Percentiles rank a stretch among this genome's conserved stretches.
Evolutionary conservation across 2,113 vertebrate genomes (phyloP).

Genomic region (Rhizomys pruinosus): DNA sequence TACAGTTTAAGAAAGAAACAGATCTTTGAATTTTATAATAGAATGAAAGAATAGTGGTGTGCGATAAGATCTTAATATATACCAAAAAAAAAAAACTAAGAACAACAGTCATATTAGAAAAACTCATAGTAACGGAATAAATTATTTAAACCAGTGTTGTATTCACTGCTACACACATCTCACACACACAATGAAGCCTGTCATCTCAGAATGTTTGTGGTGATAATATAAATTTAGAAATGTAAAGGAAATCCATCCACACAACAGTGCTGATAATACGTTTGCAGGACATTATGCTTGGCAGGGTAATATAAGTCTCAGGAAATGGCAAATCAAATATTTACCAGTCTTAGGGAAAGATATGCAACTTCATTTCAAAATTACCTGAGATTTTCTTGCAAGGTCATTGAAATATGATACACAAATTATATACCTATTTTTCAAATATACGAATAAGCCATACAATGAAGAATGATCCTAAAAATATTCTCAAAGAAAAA

Average conservation of each 20-base stretch:
- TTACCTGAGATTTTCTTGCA: neutral
- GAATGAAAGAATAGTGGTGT: neutral
- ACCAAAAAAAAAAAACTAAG: slow-evolving; percentile 13
- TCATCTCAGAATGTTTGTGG: neutral
- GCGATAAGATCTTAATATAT: neutral
- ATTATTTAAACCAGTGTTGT: neutral
- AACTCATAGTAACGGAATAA: neutral
- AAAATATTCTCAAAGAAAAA: neutral
- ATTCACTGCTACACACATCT: neutral
- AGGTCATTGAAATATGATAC: neutral
- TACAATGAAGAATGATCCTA: neutral
- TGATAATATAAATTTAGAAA: neutral
- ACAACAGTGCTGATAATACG: neutral
- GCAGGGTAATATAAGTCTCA: neutral
- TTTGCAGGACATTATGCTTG: neutral
- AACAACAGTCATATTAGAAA: neutral
- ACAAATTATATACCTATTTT: neutral
- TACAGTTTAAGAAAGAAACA: neutral
- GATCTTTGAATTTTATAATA: neutral
- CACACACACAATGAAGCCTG: neutral
- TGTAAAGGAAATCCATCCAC: neutral
- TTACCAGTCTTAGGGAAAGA: neutral
- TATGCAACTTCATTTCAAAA: slow-evolving; percentile 22
- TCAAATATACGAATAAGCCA: neutral
- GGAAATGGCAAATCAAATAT: neutral